Evolutionary conservation across 2,888 invertebrate genomes (phyloP).

Genomic region (Electrophaes corylata): DNA sequence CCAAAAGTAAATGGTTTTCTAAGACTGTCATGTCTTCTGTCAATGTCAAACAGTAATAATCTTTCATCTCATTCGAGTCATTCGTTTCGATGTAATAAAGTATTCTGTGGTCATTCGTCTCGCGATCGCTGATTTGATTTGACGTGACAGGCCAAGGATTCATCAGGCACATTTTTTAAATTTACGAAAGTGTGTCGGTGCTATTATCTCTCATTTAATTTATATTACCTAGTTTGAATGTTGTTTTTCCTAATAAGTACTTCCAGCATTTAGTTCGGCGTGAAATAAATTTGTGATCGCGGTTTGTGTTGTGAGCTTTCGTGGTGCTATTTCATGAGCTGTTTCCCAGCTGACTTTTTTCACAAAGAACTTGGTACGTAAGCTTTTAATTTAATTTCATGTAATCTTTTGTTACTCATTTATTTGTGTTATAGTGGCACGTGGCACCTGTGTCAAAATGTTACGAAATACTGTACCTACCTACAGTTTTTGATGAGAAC

Average conservation of each 20-base stretch:
- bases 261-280: background rate
- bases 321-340: slow-evolving; percentile 14
- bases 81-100: too few relatives aligned
- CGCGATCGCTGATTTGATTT: slow-evolving; percentile 5
- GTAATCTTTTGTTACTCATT: background rate
- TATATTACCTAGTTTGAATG: background rate
- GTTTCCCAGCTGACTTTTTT: slow-evolving; percentile 10
- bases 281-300: background rate
- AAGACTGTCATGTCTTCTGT: slow-evolving; percentile 4
- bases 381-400: background rate
- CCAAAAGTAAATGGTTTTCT: background rate
- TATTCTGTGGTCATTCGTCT: slow-evolving; percentile 6
- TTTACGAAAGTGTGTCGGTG: slow-evolving; percentile 20
- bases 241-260: slow-evolving; percentile 9
- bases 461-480: background rate
- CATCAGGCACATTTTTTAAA: slow-evolving; percentile 22
- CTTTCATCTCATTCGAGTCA: too few relatives aligned
- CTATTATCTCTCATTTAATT: slow-evolving; percentile 2
- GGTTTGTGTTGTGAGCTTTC: slow-evolving; percentile 8
- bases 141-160: slow-evolving; percentile 10
- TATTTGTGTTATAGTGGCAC: too few relatives aligned
- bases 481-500: background rate
- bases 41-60: too few relatives aligned
- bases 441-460: background rate
- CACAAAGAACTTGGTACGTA: slow-evolving; percentile 11